phyloP scores from a whole-genome alignment of 2,113 vertebrate species.

The Nannospalax galili region DNA sequence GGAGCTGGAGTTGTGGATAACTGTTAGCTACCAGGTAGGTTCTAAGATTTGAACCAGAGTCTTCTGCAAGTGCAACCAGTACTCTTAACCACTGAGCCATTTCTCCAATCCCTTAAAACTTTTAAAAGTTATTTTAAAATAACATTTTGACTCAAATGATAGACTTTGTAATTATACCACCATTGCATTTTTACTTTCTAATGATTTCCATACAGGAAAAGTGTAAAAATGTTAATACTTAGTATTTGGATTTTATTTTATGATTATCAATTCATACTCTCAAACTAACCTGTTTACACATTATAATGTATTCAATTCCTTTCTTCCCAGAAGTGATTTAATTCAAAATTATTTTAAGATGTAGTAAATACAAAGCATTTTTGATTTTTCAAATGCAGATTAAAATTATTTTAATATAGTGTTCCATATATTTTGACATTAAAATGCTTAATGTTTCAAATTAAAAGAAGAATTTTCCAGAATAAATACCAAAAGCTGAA shows the following conservation, averaged over 20 bases:
- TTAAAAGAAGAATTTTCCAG: neutral
- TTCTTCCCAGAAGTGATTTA: constrained; percentile 36
- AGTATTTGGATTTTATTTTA: constrained; percentile 11
- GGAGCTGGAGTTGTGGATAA: no score
- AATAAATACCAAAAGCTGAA: neutral
- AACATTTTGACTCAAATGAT: neutral
- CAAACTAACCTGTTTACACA: constrained; percentile 6
- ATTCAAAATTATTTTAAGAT: constrained; percentile 38
- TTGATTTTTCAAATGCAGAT: constrained; percentile 5
- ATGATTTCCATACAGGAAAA: neutral
- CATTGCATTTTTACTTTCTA: neutral
- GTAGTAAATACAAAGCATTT: neutral
- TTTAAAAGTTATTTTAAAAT: neutral
- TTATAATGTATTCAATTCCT: neutral
- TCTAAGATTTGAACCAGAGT: no score
- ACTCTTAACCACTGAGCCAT: no score
- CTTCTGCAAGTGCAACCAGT: no score
- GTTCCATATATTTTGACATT: neutral
- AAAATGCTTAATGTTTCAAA: constrained; percentile 30
- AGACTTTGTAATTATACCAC: neutral
- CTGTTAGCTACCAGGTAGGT: no score
- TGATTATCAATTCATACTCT: constrained; percentile 22
- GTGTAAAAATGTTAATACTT: constrained; percentile 50
- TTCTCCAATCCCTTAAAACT: no score
- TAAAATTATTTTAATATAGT: constrained; percentile 40